Evolutionary conservation across 2,888 invertebrate genomes (phyloP).

Genomic region (Alsophila aescularia): DNA sequence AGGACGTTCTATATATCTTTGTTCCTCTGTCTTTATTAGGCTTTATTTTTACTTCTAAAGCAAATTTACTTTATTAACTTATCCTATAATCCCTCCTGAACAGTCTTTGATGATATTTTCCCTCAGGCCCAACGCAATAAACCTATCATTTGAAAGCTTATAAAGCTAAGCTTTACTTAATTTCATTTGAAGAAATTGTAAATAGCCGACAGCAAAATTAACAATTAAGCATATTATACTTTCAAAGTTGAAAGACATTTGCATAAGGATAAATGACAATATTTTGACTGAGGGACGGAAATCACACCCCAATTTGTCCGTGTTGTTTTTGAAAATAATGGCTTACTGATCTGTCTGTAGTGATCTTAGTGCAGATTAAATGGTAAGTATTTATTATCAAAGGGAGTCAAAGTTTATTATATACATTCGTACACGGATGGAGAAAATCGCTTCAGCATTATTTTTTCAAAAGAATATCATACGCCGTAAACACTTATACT

Average conservation of each 20-base stretch:
- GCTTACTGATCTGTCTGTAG: slow-evolving; percentile 21
- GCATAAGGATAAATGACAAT: slow-evolving; percentile 57
- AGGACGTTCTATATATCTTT: no score
- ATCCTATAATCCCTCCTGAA: slow-evolving; percentile 11
- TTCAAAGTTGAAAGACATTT: slow-evolving; percentile 48
- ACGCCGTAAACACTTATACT: no score
- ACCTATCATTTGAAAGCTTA: slow-evolving; percentile 24
- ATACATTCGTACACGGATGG: not conserved
- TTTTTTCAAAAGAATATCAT: no score
- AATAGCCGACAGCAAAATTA: slow-evolving; percentile 52
- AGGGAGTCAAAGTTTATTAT: no score
- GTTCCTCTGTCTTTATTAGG: no score
- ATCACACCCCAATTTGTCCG: slow-evolving; percentile 41
- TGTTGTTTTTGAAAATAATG: slow-evolving; percentile 35
- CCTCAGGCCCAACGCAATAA: slow-evolving; percentile 30
- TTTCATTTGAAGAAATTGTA: slow-evolving; percentile 35
- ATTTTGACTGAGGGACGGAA: slow-evolving; percentile 45
- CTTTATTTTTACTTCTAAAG: not conserved
- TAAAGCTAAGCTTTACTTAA: slow-evolving; percentile 28
- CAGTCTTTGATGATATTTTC: slow-evolving; percentile 27
- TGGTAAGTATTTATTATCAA: no score
- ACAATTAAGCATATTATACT: slow-evolving; percentile 59
- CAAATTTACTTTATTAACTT: slow-evolving; percentile 3
- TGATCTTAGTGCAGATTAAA: not conserved
- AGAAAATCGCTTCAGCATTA: no score